phyloP scores from a whole-genome alignment of 2,797 vertebrate genomes.

The Denticeps clupeoides region DNA sequence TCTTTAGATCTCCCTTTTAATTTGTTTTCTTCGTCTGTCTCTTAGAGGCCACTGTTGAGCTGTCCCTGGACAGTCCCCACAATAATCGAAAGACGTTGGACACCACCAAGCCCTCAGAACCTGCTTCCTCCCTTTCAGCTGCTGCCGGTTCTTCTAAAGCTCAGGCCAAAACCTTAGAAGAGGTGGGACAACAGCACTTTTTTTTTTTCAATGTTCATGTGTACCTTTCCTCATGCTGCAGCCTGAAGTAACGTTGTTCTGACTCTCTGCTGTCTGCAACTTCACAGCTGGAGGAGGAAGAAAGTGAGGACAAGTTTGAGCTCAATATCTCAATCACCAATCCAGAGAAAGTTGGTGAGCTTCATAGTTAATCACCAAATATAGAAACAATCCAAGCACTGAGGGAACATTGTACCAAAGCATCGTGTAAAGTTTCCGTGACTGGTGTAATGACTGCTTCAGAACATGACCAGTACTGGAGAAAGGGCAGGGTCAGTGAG shows the following conservation, averaged over 20 bases:
- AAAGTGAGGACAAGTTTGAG: constrained; percentile 83
- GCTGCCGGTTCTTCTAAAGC: constrained; percentile 51
- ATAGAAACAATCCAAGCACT: not conserved
- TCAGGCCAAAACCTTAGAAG: constrained; percentile 63
- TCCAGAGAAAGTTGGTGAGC: constrained; percentile 94
- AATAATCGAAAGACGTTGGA: constrained; percentile 71
- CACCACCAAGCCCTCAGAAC: constrained; percentile 44
- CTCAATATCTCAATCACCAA: constrained; percentile 78
- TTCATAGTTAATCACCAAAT: not conserved
- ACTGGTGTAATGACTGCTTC: too few relatives aligned
- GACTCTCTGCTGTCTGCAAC: not conserved
- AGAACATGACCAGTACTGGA: too few relatives aligned
- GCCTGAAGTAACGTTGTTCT: not conserved
- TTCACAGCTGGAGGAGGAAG: constrained; percentile 77
- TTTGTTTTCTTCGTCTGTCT: not conserved
- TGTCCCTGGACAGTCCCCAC: constrained; percentile 79
- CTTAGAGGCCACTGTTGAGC: constrained; percentile 88
- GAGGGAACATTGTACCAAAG: too few relatives aligned
- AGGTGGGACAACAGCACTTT: constrained; percentile 52
- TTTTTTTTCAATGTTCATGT: not conserved
- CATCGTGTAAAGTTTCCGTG: too few relatives aligned
- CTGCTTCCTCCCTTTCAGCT: constrained; percentile 48
- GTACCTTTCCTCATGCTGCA: not conserved
- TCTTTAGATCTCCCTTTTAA: not conserved
- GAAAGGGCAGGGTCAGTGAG: too few relatives aligned